Percentiles rank a stretch among this genome's conserved stretches.
phyloP scores from a whole-genome alignment of 2,113 vertebrate genomes.

The Hyla sarda region DNA sequence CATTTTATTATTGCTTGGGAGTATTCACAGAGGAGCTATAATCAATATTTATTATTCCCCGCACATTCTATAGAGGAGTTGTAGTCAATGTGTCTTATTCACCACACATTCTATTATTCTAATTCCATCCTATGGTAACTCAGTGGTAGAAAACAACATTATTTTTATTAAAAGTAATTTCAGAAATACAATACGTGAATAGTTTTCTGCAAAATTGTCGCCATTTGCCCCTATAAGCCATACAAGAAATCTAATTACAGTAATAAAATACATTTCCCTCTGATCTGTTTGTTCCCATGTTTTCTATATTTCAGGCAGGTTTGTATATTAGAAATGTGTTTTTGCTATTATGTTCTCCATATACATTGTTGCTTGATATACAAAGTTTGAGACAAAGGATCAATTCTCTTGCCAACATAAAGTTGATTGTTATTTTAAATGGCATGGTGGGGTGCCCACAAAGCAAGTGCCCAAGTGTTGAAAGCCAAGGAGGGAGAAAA shows the following conservation, averaged over 20 bases:
- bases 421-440: too few species aligned
- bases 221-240: not conserved
- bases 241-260: not conserved
- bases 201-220: not conserved
- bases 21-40: not conserved
- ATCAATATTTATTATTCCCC: constrained; percentile 25
- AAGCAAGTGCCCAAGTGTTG: too few species aligned
- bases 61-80: not conserved
- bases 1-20: not conserved
- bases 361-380: not conserved
- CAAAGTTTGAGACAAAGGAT: not conserved
- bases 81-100: constrained; percentile 36
- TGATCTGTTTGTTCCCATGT: not conserved
- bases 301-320: not conserved
- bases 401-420: not conserved
- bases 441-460: too few species aligned
- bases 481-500: not conserved
- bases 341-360: not conserved
- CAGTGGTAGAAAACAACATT: not conserved
- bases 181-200: constrained; percentile 32
- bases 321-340: not conserved
- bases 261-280: not conserved
- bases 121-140: not conserved
- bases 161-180: constrained; percentile 31
- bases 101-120: constrained; percentile 1